These are phyloP conservation scores for Drosophila kurseongensis DNA, from an alignment of 1,140 invertebrate genomes.

Conservation along the genomic window DNA sequence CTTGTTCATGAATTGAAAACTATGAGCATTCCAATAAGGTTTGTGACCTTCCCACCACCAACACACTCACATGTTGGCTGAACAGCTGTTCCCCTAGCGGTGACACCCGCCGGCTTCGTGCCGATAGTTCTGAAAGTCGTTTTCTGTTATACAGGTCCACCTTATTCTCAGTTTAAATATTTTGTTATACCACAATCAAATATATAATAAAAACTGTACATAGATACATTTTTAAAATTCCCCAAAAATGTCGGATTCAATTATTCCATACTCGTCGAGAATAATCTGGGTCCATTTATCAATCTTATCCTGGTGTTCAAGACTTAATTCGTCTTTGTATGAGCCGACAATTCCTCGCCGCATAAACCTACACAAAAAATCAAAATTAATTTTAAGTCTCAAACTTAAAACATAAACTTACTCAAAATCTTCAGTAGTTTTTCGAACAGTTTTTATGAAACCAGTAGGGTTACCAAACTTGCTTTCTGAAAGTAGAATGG, in stretches of 20 bases:
- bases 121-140: background rate
- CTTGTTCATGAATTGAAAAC: constrained; percentile 16
- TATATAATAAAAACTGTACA: no score
- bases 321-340: constrained; percentile 32
- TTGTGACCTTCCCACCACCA: constrained; percentile 63
- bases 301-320: constrained; percentile 9
- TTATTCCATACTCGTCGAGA: constrained; percentile 26
- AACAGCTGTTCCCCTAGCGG: constrained; percentile 63
- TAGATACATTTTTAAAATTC: background rate
- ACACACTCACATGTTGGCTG: constrained; percentile 33
- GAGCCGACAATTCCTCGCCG: constrained; percentile 32
- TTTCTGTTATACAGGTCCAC: background rate
- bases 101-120: constrained; percentile 22
- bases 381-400: background rate
- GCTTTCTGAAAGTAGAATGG: background rate
- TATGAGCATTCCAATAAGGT: constrained; percentile 63
- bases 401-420: background rate
- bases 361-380: constrained; percentile 25
- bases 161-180: background rate
- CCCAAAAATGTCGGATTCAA: constrained; percentile 31
- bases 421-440: constrained; percentile 10
- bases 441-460: background rate
- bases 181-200: no score
- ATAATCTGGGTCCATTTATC: constrained; percentile 4
- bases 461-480: constrained; percentile 13